phyloP scores from a whole-genome alignment of 2,888 invertebrate genomes.

The Caenorhabditis sulstoni region DNA sequence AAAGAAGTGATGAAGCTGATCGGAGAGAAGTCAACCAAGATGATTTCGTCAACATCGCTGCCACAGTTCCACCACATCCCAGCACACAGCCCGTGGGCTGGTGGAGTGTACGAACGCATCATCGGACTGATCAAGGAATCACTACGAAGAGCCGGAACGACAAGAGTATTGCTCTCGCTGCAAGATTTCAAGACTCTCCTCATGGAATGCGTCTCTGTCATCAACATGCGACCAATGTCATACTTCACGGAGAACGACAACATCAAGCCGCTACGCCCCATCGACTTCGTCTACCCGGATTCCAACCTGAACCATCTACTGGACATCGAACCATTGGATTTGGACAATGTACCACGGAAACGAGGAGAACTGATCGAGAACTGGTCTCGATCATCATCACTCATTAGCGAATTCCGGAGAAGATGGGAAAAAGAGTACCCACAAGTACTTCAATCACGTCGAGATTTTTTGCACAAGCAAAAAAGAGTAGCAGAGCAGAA shows the following conservation, averaged over 20 bases:
- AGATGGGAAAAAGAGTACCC: conserved; percentile 20
- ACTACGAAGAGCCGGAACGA: conserved; percentile 12
- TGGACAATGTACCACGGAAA: not conserved
- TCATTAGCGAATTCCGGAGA: not conserved
- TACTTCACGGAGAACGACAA: conserved; percentile 2
- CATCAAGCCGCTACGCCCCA: conserved; percentile 23
- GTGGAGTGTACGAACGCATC: conserved; percentile 82
- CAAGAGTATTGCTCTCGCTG: not conserved
- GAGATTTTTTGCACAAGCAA: not conserved
- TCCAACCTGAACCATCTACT: not conserved
- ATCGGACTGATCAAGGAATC: conserved; percentile 69
- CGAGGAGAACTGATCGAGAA: not conserved
- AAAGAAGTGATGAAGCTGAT: not conserved
- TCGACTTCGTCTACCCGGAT: conserved; percentile 14
- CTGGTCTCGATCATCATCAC: conserved; percentile 2
- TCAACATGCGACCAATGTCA: conserved; percentile 25
- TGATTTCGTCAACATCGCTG: not conserved
- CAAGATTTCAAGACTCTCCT: conserved; percentile 26
- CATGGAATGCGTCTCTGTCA: not conserved
- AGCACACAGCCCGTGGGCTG: conserved; percentile 81
- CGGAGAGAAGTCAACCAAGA: not conserved
- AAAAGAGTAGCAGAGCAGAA: not conserved
- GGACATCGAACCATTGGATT: not conserved
- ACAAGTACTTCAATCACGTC: conserved; percentile 19
- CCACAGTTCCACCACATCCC: conserved; percentile 24